Evolutionary conservation across 2,888 invertebrate genomes (phyloP).

Genomic region (Papilio elwesi): DNA sequence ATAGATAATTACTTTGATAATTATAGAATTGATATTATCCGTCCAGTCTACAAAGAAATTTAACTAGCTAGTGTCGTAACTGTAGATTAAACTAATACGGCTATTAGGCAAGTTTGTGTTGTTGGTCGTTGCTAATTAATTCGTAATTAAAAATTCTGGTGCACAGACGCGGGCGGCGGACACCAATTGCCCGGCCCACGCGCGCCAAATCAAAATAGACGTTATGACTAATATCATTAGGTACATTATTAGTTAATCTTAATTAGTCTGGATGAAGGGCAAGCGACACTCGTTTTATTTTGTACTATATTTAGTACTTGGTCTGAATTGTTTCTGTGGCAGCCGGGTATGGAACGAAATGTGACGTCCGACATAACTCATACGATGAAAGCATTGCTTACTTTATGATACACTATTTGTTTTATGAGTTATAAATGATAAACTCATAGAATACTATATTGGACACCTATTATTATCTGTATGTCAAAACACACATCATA

Average conservation of each 20-base stretch:
- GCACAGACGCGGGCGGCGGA: slow-evolving; percentile 77
- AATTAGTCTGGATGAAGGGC: slow-evolving; percentile 76
- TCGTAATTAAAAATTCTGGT: slow-evolving; percentile 84
- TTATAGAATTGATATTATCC: slow-evolving; percentile 1
- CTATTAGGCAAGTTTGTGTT: slow-evolving; percentile 76
- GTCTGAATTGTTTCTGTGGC: slow-evolving; percentile 82
- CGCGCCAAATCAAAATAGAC: slow-evolving; percentile 62
- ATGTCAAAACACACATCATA: not conserved
- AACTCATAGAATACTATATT: not conserved
- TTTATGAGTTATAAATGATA: not conserved
- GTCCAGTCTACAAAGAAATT: slow-evolving; percentile 11
- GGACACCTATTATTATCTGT: not conserved
- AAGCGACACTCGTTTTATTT: slow-evolving; percentile 83
- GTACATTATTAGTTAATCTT: slow-evolving; percentile 63
- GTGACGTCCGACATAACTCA: slow-evolving; percentile 68
- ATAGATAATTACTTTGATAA: no score
- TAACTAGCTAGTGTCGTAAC: slow-evolving; percentile 30
- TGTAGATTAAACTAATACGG: slow-evolving; percentile 33
- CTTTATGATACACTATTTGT: slow-evolving; percentile 36
- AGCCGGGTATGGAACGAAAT: slow-evolving; percentile 68
- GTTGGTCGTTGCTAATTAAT: slow-evolving; percentile 82
- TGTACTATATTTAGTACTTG: slow-evolving; percentile 82
- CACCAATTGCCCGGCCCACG: slow-evolving; percentile 73
- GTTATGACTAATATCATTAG: slow-evolving; percentile 59
- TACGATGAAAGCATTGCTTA: slow-evolving; percentile 51